A percentile compares a stretch with the other conserved stretches of the same genome.
phyloP scores from a whole-genome alignment of 1,140 invertebrate species.

The Limonius californicus region DNA sequence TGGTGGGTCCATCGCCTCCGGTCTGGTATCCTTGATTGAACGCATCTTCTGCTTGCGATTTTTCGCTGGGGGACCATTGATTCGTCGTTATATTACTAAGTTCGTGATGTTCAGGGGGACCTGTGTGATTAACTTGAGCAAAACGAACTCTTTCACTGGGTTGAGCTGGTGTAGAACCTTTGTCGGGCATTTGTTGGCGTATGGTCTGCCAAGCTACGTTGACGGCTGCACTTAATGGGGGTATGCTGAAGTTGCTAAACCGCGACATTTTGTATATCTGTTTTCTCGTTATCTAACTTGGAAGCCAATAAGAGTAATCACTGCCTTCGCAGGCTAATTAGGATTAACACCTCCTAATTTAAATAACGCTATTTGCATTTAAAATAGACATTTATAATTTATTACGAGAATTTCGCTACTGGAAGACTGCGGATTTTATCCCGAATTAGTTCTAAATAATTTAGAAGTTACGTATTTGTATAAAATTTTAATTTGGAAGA shows the following conservation, averaged over 20 bases:
- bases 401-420: background rate
- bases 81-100: constrained; percentile 47
- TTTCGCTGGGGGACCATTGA: constrained; percentile 42
- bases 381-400: background rate
- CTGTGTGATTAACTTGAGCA: constrained; percentile 55
- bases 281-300: too few relatives aligned
- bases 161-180: constrained; percentile 45
- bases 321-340: too few relatives aligned
- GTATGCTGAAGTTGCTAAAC: constrained; percentile 60
- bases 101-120: constrained; percentile 57
- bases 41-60: constrained; percentile 50
- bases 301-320: too few relatives aligned
- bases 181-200: constrained; percentile 71
- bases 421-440: constrained; percentile 10
- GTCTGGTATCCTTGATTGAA: constrained; percentile 47
- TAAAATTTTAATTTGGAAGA: background rate
- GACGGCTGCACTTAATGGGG: constrained; percentile 67
- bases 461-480: background rate
- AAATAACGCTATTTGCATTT: too few relatives aligned
- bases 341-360: too few relatives aligned
- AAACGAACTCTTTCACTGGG: constrained; percentile 48
- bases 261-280: constrained; percentile 43
- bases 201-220: constrained; percentile 78
- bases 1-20: constrained; percentile 19
- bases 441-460: background rate